These are phyloP conservation scores for Petromus typicus DNA, from an alignment of 2,113 vertebrate genomes.

Conservation along the genomic window DNA sequence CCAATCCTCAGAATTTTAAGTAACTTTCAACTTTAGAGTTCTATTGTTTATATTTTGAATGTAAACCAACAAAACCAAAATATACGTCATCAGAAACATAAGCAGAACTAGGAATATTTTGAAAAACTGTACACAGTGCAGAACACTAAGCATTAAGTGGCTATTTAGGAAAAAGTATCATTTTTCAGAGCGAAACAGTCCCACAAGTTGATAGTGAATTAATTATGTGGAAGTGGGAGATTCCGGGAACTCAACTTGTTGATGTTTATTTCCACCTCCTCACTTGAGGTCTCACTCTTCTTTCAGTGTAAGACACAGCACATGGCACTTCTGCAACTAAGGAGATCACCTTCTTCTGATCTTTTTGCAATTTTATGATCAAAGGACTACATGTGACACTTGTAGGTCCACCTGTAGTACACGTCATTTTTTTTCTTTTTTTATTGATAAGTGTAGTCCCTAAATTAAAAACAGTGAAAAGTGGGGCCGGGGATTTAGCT, in stretches of 20 bases:
- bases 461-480: no score
- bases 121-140: neutral
- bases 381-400: neutral
- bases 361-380: neutral
- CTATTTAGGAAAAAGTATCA: neutral
- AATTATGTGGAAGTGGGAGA: neutral
- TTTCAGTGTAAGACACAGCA: neutral
- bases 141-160: neutral
- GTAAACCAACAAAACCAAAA: conserved; percentile 39
- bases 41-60: conserved; percentile 8
- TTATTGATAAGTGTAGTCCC: neutral
- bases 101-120: neutral
- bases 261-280: neutral
- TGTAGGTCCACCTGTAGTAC: neutral
- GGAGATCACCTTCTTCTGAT: neutral
- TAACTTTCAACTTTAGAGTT: conserved; percentile 25
- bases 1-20: neutral
- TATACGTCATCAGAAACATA: neutral
- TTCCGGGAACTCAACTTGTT: neutral
- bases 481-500: no score
- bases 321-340: neutral
- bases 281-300: conserved; percentile 25
- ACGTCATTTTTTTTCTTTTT: neutral
- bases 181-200: conserved; percentile 31
- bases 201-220: neutral